Evolutionary conservation across 2,113 vertebrate genomes (phyloP).

Genomic region (Sciurus niger): DNA sequence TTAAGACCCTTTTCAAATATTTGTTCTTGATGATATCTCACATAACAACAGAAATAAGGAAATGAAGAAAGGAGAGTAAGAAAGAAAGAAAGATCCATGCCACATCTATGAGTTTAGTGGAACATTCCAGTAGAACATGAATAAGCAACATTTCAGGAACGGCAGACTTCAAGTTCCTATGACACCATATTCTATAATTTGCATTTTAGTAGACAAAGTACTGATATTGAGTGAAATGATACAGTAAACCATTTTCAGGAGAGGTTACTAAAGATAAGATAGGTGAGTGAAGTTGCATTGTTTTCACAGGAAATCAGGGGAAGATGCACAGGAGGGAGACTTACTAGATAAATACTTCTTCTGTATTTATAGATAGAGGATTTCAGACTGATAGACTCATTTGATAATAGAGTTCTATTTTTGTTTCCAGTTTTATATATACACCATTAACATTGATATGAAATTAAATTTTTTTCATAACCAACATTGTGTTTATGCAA

Average conservation of each 20-base stretch:
- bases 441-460: neutral
- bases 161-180: slow-evolving; percentile 51
- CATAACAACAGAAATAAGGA: slow-evolving; percentile 14
- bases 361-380: neutral
- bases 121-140: slow-evolving; percentile 47
- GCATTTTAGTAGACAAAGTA: slow-evolving; percentile 22
- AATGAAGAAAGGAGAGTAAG: neutral
- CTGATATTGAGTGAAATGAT: neutral
- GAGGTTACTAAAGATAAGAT: slow-evolving; percentile 17
- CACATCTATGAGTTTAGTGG: neutral
- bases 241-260: slow-evolving; percentile 46
- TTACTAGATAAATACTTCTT: neutral
- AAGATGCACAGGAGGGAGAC: neutral
- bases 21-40: slow-evolving; percentile 53
- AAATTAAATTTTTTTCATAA: neutral
- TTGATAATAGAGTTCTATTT: neutral
- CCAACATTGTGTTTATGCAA: neutral
- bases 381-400: neutral
- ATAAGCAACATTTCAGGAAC: slow-evolving; percentile 61
- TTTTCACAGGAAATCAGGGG: slow-evolving; percentile 15
- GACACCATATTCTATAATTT: slow-evolving; percentile 52
- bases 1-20: neutral
- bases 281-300: neutral
- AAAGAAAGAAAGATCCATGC: neutral
- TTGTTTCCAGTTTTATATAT: slow-evolving; percentile 5